These are phyloP conservation scores for Aspidoscelis tigris DNA, from an alignment of 2,113 vertebrate genomes.

Conservation along the genomic window DNA sequence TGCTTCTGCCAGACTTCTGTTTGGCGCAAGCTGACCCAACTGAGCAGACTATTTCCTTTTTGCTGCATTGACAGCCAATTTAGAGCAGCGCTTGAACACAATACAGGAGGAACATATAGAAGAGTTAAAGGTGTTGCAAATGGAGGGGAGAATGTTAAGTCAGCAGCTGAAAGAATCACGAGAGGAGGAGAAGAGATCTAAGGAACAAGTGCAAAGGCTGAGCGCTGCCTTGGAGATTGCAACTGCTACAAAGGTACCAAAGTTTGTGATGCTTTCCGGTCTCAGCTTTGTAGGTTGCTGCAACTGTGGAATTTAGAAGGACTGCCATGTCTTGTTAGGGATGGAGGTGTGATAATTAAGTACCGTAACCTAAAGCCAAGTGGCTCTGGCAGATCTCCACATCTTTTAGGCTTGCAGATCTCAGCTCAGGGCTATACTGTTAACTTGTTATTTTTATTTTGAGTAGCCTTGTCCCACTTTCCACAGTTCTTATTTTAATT, in stretches of 20 bases:
- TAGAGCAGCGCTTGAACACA: constrained; percentile 65
- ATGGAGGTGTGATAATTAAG: neutral
- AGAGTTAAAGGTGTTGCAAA: constrained; percentile 66
- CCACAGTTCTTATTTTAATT: neutral
- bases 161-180: constrained; percentile 65
- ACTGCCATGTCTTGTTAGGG: neutral
- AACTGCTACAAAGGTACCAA: constrained; percentile 69
- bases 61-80: constrained; percentile 57
- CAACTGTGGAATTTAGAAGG: neutral
- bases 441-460: neutral
- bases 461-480: neutral
- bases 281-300: neutral
- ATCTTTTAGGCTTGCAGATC: too few relatives aligned
- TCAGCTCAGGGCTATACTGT: too few relatives aligned
- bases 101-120: constrained; percentile 71
- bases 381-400: neutral
- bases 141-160: constrained; percentile 68
- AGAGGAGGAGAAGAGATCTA: constrained; percentile 72
- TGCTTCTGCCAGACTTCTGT: too few relatives aligned
- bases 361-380: too few relatives aligned
- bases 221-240: constrained; percentile 71
- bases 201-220: constrained; percentile 63
- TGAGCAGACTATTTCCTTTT: neutral
- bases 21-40: too few relatives aligned
- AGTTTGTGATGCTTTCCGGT: neutral